A percentile compares a stretch with the other conserved stretches of the same genome.
Conservation (phyloP, 2,888 invertebrate species). For the Hesperia comma region DNA sequence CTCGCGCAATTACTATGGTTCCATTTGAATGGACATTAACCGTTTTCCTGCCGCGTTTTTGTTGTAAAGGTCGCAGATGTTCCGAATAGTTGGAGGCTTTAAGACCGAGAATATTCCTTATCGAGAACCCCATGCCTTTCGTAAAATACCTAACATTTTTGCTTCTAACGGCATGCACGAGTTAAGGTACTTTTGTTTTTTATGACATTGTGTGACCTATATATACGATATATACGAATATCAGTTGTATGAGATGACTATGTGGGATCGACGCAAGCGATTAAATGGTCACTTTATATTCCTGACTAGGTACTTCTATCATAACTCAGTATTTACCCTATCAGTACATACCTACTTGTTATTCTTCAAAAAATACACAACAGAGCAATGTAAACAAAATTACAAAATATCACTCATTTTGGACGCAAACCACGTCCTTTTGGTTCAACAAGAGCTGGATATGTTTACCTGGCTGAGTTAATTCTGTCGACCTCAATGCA, state of each 20-base stretch:
- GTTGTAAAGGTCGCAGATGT: constrained; percentile 23
- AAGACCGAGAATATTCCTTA: constrained; percentile 17
- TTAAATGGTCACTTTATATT: too few species aligned
- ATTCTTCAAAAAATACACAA: background rate
- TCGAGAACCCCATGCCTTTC: background rate
- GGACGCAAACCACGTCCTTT: constrained; percentile 45
- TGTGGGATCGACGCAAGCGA: too few species aligned
- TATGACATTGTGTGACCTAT: too few species aligned
- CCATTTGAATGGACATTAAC: constrained; percentile 17
- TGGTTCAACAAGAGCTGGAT: constrained; percentile 42
- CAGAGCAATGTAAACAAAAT: background rate
- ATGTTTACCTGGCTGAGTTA: constrained; percentile 45
- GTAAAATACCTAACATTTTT: constrained; percentile 5
- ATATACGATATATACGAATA: too few species aligned
- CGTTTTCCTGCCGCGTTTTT: constrained; percentile 28
- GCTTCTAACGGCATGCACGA: background rate
- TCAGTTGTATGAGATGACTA: too few species aligned
- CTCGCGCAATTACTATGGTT: constrained; percentile 6
- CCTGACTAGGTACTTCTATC: too few species aligned
- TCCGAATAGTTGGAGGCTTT: constrained; percentile 19
- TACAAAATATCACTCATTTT: constrained; percentile 24
- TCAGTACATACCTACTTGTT: too few species aligned
- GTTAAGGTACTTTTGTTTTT: too few species aligned
- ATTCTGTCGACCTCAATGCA: constrained; percentile 47
- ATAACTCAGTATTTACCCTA: too few species aligned